These are phyloP conservation scores for Idaea biselata DNA, from an alignment of 2,888 invertebrate genomes.

Conservation along the genomic window DNA sequence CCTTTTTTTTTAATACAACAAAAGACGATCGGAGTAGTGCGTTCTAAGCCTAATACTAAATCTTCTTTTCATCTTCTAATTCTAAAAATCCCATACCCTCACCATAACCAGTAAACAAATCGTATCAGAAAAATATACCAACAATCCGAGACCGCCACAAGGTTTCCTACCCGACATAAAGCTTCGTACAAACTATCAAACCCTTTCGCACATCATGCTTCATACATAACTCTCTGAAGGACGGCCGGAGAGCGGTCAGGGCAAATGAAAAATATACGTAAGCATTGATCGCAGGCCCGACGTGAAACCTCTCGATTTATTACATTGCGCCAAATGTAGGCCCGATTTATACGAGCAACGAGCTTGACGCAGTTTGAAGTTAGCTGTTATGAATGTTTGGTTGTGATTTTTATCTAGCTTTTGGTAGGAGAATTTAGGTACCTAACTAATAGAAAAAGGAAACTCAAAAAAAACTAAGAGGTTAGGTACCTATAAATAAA, in stretches of 20 bases:
- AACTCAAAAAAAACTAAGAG: no score
- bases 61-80: no score
- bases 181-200: conserved; percentile 3
- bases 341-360: neutral
- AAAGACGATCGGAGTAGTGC: no score
- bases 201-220: neutral
- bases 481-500: no score
- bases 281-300: neutral
- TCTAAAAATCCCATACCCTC: no score
- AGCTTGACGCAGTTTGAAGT: neutral
- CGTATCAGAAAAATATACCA: neutral
- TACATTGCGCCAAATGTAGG: neutral
- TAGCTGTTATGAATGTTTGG: neutral
- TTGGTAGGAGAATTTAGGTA: no score
- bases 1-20: no score
- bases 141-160: neutral
- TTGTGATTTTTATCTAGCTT: neutral
- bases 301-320: neutral
- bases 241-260: neutral
- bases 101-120: neutral
- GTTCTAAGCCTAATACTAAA: no score
- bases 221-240: neutral
- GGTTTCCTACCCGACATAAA: neutral
- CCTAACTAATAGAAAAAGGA: no score
- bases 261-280: neutral